Conservation (phyloP, 2,888 invertebrate genomes). For the Noctua pronuba region DNA sequence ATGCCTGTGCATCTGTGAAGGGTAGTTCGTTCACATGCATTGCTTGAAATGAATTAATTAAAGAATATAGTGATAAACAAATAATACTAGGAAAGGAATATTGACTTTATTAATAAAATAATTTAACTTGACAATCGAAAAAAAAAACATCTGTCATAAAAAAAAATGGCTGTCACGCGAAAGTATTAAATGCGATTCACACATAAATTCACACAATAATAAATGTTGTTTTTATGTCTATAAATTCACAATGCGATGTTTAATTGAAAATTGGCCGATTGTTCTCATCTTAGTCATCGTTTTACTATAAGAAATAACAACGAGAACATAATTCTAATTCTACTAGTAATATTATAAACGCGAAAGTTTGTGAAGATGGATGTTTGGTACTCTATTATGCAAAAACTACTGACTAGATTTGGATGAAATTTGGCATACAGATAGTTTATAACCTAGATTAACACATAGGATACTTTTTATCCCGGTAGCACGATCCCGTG, state of each 20-base stretch:
- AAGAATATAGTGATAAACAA: background rate
- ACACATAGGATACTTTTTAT: too few species aligned
- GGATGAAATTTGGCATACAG: too few species aligned
- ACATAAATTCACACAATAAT: conserved; percentile 27
- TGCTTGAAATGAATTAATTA: conserved; percentile 67
- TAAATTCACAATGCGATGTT: conserved; percentile 14
- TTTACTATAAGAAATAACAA: conserved; percentile 5
- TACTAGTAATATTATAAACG: background rate
- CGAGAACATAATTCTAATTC: background rate
- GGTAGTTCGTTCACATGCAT: conserved; percentile 68
- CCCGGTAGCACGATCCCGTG: too few species aligned
- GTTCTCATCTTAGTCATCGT: conserved; percentile 20
- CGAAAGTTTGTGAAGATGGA: too few species aligned
- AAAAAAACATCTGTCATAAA: background rate
- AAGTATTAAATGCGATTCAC: conserved; percentile 20
- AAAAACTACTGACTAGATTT: too few species aligned
- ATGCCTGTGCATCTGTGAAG: conserved; percentile 63
- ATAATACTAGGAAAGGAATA: background rate
- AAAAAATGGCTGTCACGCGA: background rate
- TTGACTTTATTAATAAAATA: background rate
- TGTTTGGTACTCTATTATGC: too few species aligned
- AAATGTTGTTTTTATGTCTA: conserved; percentile 5
- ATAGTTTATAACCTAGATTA: too few species aligned
- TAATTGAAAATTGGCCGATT: conserved; percentile 32
- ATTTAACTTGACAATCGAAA: conserved; percentile 15